A percentile compares a stretch with the other conserved stretches of the same genome.
Evolutionary conservation across 2,888 invertebrate species (phyloP).

Genomic region (Pristionchus arcanus): DNA sequence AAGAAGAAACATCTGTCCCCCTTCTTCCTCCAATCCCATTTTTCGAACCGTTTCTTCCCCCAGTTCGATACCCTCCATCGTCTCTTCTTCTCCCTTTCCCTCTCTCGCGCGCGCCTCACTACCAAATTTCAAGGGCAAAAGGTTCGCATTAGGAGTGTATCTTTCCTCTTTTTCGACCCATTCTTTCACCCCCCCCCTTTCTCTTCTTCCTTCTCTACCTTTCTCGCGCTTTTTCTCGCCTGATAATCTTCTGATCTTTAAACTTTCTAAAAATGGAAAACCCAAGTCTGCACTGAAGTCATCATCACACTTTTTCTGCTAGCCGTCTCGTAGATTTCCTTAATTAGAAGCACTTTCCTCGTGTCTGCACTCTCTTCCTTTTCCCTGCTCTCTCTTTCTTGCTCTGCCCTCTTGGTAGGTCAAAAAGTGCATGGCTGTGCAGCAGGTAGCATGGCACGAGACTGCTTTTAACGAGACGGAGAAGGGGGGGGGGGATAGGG

Average conservation of each 20-base stretch:
- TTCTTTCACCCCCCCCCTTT: conserved; percentile 25
- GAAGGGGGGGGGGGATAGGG: neutral
- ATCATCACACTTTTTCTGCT: neutral
- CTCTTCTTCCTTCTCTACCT: neutral
- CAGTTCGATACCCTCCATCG: neutral
- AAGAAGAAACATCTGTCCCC: conserved; percentile 46
- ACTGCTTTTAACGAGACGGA: conserved; percentile 21
- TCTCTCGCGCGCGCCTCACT: neutral
- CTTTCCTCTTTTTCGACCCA: conserved; percentile 50
- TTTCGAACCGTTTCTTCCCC: conserved; percentile 54
- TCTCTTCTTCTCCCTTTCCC: neutral
- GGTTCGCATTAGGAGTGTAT: conserved; percentile 51
- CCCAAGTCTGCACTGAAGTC: neutral
- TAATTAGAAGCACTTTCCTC: conserved; percentile 13
- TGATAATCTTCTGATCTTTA: neutral
- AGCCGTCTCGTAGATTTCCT: neutral
- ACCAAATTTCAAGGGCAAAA: conserved; percentile 54
- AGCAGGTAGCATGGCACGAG: conserved; percentile 19
- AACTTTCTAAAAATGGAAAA: neutral
- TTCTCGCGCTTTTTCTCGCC: conserved; percentile 5
- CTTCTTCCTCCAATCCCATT: neutral
- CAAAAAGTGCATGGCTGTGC: conserved; percentile 3
- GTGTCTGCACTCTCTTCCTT: neutral
- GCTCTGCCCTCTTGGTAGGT: conserved; percentile 25
- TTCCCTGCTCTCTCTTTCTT: neutral